A percentile compares a stretch with the other conserved stretches of the same genome.
These are phyloP conservation scores for Myanophis thanlyinensis DNA, from an alignment of 2,113 vertebrate genomes.

Conservation along the genomic window DNA sequence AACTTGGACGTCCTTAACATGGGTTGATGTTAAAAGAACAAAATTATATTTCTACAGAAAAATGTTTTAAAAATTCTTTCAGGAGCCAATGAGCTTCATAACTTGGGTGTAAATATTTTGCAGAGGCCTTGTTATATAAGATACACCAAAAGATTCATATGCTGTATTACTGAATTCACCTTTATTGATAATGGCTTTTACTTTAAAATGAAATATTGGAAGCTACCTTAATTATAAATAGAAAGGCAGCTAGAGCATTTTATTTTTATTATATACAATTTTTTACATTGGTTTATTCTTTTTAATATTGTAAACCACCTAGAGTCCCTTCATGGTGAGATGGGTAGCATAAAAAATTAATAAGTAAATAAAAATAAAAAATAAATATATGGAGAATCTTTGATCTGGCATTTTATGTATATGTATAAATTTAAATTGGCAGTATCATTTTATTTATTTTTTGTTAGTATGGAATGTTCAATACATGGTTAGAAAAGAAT, in stretches of 20 bases:
- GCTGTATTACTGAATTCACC: neutral
- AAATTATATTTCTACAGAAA: neutral
- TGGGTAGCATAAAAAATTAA: neutral
- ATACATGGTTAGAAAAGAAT: neutral
- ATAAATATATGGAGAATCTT: neutral
- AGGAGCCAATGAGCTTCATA: neutral
- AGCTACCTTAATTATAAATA: neutral
- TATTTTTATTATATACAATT: neutral
- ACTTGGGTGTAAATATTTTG: neutral
- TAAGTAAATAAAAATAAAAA: neutral
- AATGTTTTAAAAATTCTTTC: neutral
- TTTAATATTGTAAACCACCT: neutral
- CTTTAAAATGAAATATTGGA: neutral
- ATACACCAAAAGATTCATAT: neutral
- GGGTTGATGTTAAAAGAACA: neutral
- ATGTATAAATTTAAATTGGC: neutral
- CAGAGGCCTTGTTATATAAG: neutral
- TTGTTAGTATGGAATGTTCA: neutral
- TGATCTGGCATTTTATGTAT: neutral
- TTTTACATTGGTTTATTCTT: neutral
- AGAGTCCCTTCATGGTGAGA: neutral
- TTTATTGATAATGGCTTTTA: neutral
- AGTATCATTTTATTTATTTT: neutral
- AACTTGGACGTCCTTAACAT: neutral
- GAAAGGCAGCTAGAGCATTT: neutral